A percentile compares a stretch with the other conserved stretches of the same genome.
phyloP scores from a whole-genome alignment of 2,797 vertebrate species.

The Acestrorhynchus altus region DNA sequence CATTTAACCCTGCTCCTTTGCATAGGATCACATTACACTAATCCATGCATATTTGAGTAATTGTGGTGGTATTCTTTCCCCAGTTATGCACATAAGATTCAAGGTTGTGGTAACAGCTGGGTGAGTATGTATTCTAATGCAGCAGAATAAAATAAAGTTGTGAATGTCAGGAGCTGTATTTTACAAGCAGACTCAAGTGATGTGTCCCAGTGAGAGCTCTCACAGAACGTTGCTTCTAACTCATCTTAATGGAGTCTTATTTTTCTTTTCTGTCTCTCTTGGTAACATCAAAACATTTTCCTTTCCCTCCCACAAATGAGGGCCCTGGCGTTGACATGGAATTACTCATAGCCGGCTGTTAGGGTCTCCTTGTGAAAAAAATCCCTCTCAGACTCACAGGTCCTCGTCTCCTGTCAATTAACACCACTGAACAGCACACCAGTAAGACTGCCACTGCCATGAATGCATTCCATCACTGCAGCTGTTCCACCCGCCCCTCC shows the following conservation, averaged over 20 bases:
- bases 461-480: constrained; percentile 39
- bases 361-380: constrained; percentile 45
- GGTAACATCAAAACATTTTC: constrained; percentile 64
- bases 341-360: constrained; percentile 55
- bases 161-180: constrained; percentile 44
- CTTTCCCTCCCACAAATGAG: constrained; percentile 54
- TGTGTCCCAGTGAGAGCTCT: constrained; percentile 30
- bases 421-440: constrained; percentile 6
- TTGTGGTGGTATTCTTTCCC: constrained; percentile 10
- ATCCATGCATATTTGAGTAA: constrained; percentile 32
- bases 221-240: constrained; percentile 42
- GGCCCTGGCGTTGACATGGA: constrained; percentile 53
- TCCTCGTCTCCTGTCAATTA: constrained; percentile 55
- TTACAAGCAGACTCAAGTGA: constrained; percentile 30
- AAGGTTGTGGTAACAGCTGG: constrained; percentile 24
- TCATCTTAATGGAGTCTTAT: constrained; percentile 57
- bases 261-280: constrained; percentile 59
- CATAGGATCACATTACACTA: constrained; percentile 5
- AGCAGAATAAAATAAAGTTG: constrained; percentile 24
- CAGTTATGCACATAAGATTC: not conserved
- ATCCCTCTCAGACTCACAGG: constrained; percentile 28
- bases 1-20: constrained; percentile 8
- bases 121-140: constrained; percentile 20
- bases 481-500: constrained; percentile 42
- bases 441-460: constrained; percentile 23